Evolutionary conservation across 2,797 vertebrate genomes (phyloP), one percentile per base, ranked within the genome.

Genomic region (Propithecus perrieri): DNA sequence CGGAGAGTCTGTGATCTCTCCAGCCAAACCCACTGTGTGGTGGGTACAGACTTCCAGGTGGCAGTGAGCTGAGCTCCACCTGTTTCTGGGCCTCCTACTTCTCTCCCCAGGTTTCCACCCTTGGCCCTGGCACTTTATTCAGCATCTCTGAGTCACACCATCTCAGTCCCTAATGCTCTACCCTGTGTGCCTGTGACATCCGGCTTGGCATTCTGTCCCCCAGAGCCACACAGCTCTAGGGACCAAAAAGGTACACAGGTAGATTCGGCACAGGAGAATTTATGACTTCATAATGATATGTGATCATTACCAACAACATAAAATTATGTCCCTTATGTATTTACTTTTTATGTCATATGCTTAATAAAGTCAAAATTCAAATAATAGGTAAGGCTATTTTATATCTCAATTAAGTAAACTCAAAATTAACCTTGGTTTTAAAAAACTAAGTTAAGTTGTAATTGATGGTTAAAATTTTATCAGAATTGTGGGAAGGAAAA

Each of bases 351-450:
- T 6, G 30, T 67, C 38, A 75, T 24, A 94, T 1, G 41, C 2
- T 88, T 69, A 69, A 13, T 85, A 59, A 85, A 91, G 59, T 69
- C 48, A 43, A 80, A 94, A 85, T 53, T 79, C 50, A 90, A 96
- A 28, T 38, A 76, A 84, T 6, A 24, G 33, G 41, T 15, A 84
- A 91, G 76, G 10, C n/a, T 26, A 67, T 26, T 89, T 87, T 59
- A 67, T 46, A 83, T 15, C 59, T 96, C 89, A 76, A 35, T n/a
- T 61, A 84, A 95, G 33, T 75, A 61, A 57, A 63, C 26, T 83
- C 53, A 90, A 88, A 93, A 53, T 87, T 59, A 67, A 71, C 33
- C 41, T 84, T 57, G 38, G 43, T 50, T 20, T 65, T 89, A 87
- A 30, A 88, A 75, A 80, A 81, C 48, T 57, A 91, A 87, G 14